These are phyloP conservation scores for Lithobates pipiens DNA, from an alignment of 2,797 vertebrate genomes.

Conservation along the genomic window DNA sequence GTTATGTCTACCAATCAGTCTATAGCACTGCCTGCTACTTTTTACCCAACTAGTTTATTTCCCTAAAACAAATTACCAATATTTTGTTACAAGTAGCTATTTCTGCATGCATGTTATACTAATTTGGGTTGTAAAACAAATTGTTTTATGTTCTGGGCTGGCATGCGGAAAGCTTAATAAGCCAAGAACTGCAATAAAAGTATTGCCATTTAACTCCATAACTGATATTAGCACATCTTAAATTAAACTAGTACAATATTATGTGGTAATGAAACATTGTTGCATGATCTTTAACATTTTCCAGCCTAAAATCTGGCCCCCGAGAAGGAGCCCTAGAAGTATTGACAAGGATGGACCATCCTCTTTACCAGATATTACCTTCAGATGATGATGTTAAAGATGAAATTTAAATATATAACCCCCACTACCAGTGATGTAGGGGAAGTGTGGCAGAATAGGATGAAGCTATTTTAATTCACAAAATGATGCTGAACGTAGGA, in stretches of 20 bases:
- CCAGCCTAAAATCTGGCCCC: too few species aligned
- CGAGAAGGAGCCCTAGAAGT: not conserved
- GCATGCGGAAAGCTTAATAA: not conserved
- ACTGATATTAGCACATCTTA: slow-evolving; percentile 9
- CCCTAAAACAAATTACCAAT: not conserved
- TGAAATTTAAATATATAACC: too few species aligned
- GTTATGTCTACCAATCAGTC: too few species aligned
- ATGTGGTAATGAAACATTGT: not conserved
- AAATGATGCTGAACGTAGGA: not conserved
- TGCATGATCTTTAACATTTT: not conserved
- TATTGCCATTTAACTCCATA: not conserved
- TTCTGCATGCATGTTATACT: not conserved
- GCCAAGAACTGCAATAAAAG: slow-evolving; percentile 11
- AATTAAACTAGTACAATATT: not conserved
- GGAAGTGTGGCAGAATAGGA: too few species aligned
- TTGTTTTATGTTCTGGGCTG: slow-evolving; percentile 17
- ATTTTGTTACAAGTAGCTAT: not conserved
- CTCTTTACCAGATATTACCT: too few species aligned
- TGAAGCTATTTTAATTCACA: not conserved
- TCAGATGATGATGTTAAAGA: too few species aligned
- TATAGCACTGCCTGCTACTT: not conserved
- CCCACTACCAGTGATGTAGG: too few species aligned
- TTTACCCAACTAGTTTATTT: not conserved
- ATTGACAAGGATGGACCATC: not conserved
- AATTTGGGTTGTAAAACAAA: slow-evolving; percentile 13